phyloP scores from a whole-genome alignment of 2,113 vertebrate species.

The Prunella himalayana region DNA sequence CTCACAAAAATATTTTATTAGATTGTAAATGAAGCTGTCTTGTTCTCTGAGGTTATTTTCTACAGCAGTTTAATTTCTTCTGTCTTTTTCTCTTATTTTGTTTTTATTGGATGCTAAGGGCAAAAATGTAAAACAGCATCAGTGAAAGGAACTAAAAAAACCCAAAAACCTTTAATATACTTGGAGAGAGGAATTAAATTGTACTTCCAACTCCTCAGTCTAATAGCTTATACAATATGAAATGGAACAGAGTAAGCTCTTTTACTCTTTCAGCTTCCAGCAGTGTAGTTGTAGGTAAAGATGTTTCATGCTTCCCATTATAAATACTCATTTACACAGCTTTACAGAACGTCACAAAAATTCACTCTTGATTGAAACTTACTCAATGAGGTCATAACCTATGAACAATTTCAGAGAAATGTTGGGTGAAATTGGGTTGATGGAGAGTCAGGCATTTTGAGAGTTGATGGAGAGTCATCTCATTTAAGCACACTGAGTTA shows the following conservation, averaged over 20 bases:
- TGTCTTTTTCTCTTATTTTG: slow-evolving; percentile 17
- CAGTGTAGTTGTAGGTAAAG: background rate
- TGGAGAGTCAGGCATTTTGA: background rate
- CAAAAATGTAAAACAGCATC: slow-evolving; percentile 24
- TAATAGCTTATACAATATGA: slow-evolving; percentile 17
- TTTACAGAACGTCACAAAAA: background rate
- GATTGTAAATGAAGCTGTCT: slow-evolving; percentile 39
- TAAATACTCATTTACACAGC: background rate
- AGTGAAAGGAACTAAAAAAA: background rate
- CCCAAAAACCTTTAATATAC: background rate
- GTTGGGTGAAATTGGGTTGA: background rate
- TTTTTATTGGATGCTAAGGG: slow-evolving; percentile 47
- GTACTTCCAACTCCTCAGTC: background rate
- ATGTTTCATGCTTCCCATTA: background rate
- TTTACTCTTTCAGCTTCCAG: slow-evolving; percentile 2
- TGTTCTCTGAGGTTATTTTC: slow-evolving; percentile 30
- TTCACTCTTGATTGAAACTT: slow-evolving; percentile 13
- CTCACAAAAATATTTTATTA: slow-evolving; percentile 34
- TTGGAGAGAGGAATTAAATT: slow-evolving; percentile 24
- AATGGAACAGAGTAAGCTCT: background rate
- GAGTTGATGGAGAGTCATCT: background rate
- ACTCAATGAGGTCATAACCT: slow-evolving; percentile 2
- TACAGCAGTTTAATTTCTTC: slow-evolving; percentile 5
- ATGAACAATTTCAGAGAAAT: background rate
- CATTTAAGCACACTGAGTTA: background rate